Evolutionary conservation across 1,140 invertebrate genomes (phyloP).

Genomic region (Aphelinus certus): DNA sequence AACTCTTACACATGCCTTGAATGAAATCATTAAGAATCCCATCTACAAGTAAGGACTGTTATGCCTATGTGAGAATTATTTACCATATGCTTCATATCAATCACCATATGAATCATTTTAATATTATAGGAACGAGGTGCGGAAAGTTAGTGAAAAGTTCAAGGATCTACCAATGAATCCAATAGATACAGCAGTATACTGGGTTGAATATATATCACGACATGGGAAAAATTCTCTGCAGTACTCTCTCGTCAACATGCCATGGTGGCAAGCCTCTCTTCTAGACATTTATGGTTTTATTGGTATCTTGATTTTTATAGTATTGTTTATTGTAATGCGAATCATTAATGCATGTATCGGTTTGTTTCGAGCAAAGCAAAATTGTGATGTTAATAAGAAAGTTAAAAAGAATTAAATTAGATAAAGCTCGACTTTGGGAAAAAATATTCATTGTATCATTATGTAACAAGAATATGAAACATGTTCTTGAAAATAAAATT

Average conservation of each 20-base stretch:
- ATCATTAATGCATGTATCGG: not conserved
- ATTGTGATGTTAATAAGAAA: not conserved
- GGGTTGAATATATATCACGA: constrained; percentile 17
- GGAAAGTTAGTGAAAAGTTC: not conserved
- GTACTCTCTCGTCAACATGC: not conserved
- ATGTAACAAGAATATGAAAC: too few relatives aligned
- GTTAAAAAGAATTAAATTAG: not conserved
- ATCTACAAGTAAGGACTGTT: constrained; percentile 48
- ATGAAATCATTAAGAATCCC: constrained; percentile 53
- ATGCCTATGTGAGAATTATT: constrained; percentile 5
- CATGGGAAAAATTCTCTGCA: constrained; percentile 4
- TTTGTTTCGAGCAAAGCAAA: not conserved
- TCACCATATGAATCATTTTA: not conserved
- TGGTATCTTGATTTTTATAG: not conserved
- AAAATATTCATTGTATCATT: not conserved
- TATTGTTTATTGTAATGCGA: not conserved
- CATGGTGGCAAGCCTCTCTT: not conserved
- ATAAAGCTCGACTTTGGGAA: not conserved
- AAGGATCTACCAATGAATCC: constrained; percentile 17
- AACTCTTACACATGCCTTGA: constrained; percentile 49
- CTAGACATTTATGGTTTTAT: constrained; percentile 20
- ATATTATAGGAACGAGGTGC: not conserved
- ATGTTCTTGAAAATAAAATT: too few relatives aligned
- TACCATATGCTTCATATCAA: constrained; percentile 46
- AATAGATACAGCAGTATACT: constrained; percentile 11